Evolutionary conservation across 2,888 invertebrate species (phyloP).

Genomic region (Cheilosia urbana): DNA sequence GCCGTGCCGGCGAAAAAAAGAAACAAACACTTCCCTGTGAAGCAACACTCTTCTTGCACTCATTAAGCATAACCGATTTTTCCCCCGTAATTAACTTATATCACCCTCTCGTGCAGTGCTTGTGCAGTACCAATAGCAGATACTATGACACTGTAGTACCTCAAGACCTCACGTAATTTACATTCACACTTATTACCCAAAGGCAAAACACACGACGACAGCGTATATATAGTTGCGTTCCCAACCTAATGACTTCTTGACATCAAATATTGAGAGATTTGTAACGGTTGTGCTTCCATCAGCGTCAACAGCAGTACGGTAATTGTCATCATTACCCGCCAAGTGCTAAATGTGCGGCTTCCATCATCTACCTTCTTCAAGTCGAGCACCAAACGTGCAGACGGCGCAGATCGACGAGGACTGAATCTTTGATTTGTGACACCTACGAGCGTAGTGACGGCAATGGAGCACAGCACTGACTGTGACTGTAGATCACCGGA

Average conservation of each 20-base stretch:
- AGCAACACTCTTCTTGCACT: constrained; percentile 39
- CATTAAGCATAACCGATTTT: constrained; percentile 70
- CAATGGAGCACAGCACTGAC: neutral
- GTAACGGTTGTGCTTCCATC: constrained; percentile 65
- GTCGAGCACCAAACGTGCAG: constrained; percentile 30
- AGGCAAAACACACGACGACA: constrained; percentile 27
- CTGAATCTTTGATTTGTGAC: constrained; percentile 74
- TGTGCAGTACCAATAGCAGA: neutral
- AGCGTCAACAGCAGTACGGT: constrained; percentile 64
- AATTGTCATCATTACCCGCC: constrained; percentile 68
- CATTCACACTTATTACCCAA: constrained; percentile 50
- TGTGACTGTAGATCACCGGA: constrained; percentile 50
- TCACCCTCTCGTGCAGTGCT: constrained; percentile 49
- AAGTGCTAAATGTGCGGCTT: constrained; percentile 54
- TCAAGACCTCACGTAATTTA: constrained; percentile 56
- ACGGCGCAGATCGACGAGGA: neutral
- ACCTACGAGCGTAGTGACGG: constrained; percentile 46
- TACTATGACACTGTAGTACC: constrained; percentile 6
- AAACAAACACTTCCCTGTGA: constrained; percentile 57
- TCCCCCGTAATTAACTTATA: constrained; percentile 70
- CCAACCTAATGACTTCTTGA: constrained; percentile 72
- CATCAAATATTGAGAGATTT: constrained; percentile 74
- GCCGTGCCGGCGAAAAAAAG: neutral
- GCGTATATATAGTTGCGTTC: constrained; percentile 35
- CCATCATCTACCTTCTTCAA: constrained; percentile 44